Evolutionary conservation across 2,888 invertebrate genomes (phyloP), one percentile per base, ranked within the genome.

Genomic region (Mellilla xanthometata): DNA sequence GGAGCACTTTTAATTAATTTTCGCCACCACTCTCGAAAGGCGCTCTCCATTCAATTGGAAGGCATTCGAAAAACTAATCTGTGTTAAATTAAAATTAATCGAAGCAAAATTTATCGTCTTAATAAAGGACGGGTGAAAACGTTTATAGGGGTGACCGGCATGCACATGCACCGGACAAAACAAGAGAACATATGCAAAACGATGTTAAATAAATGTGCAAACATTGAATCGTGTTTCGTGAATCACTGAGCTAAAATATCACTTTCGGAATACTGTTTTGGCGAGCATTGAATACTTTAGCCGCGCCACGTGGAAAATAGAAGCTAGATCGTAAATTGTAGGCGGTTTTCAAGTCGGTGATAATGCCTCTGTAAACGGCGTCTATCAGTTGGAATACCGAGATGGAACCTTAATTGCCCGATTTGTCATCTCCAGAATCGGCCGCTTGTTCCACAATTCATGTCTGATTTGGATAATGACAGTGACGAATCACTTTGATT

Each of bases 1-100:
- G 52, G 29, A 41, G 57, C 60, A 62, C 48, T 65, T 68, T 67
- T 61, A 65, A 64, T 74, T 74, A 72, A 69, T 67, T 65, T 56
- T 41, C 34, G 41, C 47, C 38, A 58, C 58, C 57, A 58, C 49
- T 60, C 58, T 28, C 52, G 52, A 58, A 50, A 40, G 48, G 45
- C 36, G 39, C 30, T 35, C 36, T 52, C 36, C 49, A 26, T 30
- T 32, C 49, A 57, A 54, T 56, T 54, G 47, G 47, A 49, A 54
- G 48, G 38, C 45, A 43, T 49, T 51, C 24, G 35, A 39, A 19
- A n/a, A 47, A 51, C 39, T 49, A 52, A 57, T 53, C 55, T 53
- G 53, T 38, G 47, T 48, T 49, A 35, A 51, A 52, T 57, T 35
- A 36, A 46, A 43, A 41, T 13, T 40, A 39, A 49, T 43, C 35